Base-by-base conservation (phyloP, 1,140 invertebrate species). In the Brachionus asplanchnoidis region DNA sequence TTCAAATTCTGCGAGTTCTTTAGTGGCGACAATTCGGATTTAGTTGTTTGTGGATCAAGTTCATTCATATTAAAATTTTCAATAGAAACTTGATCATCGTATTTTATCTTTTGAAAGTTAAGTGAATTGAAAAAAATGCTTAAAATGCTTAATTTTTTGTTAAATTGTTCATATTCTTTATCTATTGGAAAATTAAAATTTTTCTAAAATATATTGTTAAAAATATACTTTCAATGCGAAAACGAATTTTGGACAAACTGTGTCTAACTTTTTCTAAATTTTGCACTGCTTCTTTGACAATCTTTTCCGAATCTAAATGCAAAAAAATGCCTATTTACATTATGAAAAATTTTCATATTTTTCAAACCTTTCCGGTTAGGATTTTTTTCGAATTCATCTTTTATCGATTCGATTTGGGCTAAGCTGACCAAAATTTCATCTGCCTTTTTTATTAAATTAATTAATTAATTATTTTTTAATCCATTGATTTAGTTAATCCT, bases 371-470 rank as follows among this genome's bases (percentile, higher is more conserved):
- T 20, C 7, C 8, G n/a, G 5, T 60, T 60, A 7, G 53, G 53
- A 26, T 53, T 50, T 26, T 50, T 77, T 28, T 77, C 46, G 3
- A 77, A 12, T 28, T 77, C 73, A 23, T 77, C 73, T 32, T 50
- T 77, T 12, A 77, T 77, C 1, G 73, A 77, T 28, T 77, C 73
- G 1, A 77, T 50, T 77, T 77, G 73, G 26, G 73, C 73, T 26
- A 77, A 50, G 20, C 20, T 77, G 9, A 77, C 14, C 12, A 77
- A n/a, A 32, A 77, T 26, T 12, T 77, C 73, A 50, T 77, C 73
- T 46, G 44, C 40, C 73, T 77, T 53, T 20, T 42, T 20, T 9
- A 7, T 73, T 42, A 9, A 20, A 14, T 36, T 7, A 36, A 36
- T 36, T 3, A 28, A 28, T n/a, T 14, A 28, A 28, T 32, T 6